Conservation (phyloP, 2,888 invertebrate genomes). For the Uloborus plumipes region DNA sequence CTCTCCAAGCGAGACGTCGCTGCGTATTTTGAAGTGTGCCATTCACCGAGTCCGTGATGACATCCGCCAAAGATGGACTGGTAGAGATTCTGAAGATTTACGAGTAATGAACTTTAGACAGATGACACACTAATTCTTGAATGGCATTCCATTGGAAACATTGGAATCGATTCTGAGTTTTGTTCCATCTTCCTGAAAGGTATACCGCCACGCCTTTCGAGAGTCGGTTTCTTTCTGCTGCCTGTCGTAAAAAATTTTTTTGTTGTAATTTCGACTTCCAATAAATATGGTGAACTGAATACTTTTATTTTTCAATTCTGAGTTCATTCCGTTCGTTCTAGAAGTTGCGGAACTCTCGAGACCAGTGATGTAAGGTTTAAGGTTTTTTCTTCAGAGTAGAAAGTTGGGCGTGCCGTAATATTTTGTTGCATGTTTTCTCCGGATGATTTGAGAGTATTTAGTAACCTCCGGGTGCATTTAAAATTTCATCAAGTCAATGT, state of each 20-base stretch:
- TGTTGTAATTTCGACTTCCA: too few species aligned
- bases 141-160: conserved; percentile 1
- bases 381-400: too few species aligned
- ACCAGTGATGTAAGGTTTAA: too few species aligned
- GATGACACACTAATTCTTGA: conserved; percentile 36
- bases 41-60: conserved; percentile 30
- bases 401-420: too few species aligned
- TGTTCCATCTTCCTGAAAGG: neutral
- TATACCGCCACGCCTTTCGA: conserved; percentile 14
- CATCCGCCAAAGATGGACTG: conserved; percentile 47
- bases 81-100: conserved; percentile 38
- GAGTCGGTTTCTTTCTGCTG: neutral
- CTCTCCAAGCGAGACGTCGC: conserved; percentile 20
- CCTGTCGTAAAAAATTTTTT: neutral
- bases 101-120: conserved; percentile 49
- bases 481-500: too few species aligned
- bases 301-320: too few species aligned
- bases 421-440: too few species aligned
- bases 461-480: too few species aligned
- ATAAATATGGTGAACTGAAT: too few species aligned
- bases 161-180: neutral
- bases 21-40: conserved; percentile 8
- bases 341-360: too few species aligned
- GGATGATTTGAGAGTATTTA: too few species aligned
- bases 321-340: too few species aligned